phyloP scores from a whole-genome alignment of 2,888 invertebrate species.

The Aleiodes testaceus region DNA sequence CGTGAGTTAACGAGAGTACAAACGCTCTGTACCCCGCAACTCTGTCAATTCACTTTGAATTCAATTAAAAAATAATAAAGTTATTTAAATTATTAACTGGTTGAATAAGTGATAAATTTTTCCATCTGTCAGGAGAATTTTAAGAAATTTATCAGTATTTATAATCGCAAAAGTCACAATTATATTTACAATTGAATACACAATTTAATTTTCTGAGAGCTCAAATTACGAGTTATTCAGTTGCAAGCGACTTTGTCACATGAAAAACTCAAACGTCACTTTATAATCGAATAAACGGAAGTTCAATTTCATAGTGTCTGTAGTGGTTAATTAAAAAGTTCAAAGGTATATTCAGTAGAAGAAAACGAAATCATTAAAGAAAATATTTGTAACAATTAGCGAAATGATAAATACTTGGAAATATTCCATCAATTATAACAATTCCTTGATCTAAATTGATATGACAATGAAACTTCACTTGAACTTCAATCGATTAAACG shows the following conservation, averaged over 20 bases:
- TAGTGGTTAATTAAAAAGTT: slow-evolving; percentile 4
- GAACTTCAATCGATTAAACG: slow-evolving; percentile 1
- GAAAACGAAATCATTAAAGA: no score
- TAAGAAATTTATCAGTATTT: no score
- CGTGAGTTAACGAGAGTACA: slow-evolving; percentile 28
- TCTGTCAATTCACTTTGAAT: slow-evolving; percentile 6
- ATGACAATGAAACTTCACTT: slow-evolving; percentile 13
- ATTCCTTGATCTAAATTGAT: slow-evolving; percentile 2
- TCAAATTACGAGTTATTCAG: background rate
- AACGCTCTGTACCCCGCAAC: slow-evolving; percentile 13
- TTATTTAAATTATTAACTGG: background rate
- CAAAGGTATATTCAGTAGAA: background rate
- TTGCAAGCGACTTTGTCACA: background rate
- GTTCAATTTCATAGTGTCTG: slow-evolving; percentile 5
- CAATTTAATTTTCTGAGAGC: no score
- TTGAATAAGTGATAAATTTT: slow-evolving; percentile 2
- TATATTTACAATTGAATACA: no score
- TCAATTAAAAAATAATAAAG: background rate
- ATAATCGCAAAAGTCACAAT: no score
- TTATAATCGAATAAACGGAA: slow-evolving; percentile 17
- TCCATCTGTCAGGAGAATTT: background rate
- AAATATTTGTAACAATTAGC: no score
- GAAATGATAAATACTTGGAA: slow-evolving; percentile 1
- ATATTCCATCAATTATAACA: background rate
- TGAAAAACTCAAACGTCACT: background rate